Evolutionary conservation across 1,140 invertebrate species (phyloP).

Genomic region (Lepidotrigona ventralis): DNA sequence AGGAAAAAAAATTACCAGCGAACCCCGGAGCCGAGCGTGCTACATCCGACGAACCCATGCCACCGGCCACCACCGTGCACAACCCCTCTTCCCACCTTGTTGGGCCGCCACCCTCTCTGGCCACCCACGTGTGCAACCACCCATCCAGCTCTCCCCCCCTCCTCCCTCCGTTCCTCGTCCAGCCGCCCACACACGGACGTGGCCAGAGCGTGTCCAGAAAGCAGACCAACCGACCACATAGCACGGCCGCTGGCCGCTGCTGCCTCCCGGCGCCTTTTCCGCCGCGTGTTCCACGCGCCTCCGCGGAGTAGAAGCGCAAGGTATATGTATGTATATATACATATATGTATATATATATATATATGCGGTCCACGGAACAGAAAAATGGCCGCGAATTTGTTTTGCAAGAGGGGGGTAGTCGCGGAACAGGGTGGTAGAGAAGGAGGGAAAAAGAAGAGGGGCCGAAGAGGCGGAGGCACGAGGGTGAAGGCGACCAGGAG

Average conservation of each 20-base stretch:
- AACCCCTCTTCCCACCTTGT: neutral
- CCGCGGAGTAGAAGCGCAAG: conserved; percentile 53
- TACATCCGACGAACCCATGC: conserved; percentile 50
- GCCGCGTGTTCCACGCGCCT: conserved; percentile 57
- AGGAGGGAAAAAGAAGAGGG: neutral
- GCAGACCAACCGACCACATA: conserved; percentile 58
- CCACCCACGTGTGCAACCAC: conserved; percentile 24
- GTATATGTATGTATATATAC: conserved; percentile 6
- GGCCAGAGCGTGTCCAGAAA: conserved; percentile 53
- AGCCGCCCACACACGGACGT: neutral
- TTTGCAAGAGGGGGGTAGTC: conserved; percentile 42
- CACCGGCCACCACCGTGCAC: conserved; percentile 26
- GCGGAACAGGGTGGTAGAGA: neutral
- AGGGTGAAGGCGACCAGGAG: neutral
- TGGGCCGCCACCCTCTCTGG: neutral
- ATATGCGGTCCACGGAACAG: conserved; percentile 62
- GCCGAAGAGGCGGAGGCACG: neutral
- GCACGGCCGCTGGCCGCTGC: conserved; percentile 31
- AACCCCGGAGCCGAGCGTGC: conserved; percentile 62
- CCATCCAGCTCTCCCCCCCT: neutral
- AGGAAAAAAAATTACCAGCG: conserved; percentile 71
- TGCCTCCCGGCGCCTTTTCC: conserved; percentile 62
- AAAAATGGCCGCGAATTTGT: conserved; percentile 67
- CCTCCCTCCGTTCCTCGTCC: neutral
- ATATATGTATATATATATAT: too few species aligned